Conservation (phyloP, 2,888 invertebrate genomes). For the Neoascia interrupta region DNA sequence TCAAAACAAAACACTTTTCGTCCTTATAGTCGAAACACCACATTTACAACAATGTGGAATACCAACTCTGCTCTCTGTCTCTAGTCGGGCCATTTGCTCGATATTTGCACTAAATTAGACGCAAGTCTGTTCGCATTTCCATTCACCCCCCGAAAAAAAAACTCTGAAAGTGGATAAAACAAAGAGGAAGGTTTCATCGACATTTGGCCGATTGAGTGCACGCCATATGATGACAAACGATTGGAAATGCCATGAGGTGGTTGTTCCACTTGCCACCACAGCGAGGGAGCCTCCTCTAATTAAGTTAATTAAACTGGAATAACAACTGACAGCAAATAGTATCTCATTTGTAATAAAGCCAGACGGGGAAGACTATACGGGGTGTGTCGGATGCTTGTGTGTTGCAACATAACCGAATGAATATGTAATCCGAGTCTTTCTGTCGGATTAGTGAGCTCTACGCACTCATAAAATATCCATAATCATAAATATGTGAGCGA, state of each 20-base stretch:
- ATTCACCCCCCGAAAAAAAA: slow-evolving; percentile 9
- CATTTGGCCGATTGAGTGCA: slow-evolving; percentile 68
- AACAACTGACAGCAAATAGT: slow-evolving; percentile 74
- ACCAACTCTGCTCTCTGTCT: slow-evolving; percentile 7
- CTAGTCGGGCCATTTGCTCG: slow-evolving; percentile 70
- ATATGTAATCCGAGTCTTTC: slow-evolving; percentile 71
- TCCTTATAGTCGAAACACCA: slow-evolving; percentile 6
- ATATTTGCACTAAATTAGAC: slow-evolving; percentile 77
- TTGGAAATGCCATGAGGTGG: slow-evolving; percentile 36
- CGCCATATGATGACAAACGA: slow-evolving; percentile 67
- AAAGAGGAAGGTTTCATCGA: slow-evolving; percentile 51
- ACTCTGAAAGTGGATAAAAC: slow-evolving; percentile 30
- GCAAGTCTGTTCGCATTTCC: slow-evolving; percentile 77
- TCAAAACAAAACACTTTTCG: slow-evolving; percentile 37
- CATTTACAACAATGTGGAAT: too few relatives aligned
- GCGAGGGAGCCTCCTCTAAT: slow-evolving; percentile 73
- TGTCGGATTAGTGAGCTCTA: slow-evolving; percentile 68
- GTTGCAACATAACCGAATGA: slow-evolving; percentile 59
- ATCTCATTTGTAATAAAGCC: slow-evolving; percentile 38
- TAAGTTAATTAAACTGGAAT: slow-evolving; percentile 79
- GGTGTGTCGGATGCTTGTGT: too few relatives aligned
- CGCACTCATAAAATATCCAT: slow-evolving; percentile 36
- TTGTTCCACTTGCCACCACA: slow-evolving; percentile 24
- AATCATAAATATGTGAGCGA: slow-evolving; percentile 9
- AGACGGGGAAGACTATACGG: too few relatives aligned